Evolutionary conservation across 2,888 invertebrate genomes (phyloP).

Genomic region (Chydorus sphaericus): DNA sequence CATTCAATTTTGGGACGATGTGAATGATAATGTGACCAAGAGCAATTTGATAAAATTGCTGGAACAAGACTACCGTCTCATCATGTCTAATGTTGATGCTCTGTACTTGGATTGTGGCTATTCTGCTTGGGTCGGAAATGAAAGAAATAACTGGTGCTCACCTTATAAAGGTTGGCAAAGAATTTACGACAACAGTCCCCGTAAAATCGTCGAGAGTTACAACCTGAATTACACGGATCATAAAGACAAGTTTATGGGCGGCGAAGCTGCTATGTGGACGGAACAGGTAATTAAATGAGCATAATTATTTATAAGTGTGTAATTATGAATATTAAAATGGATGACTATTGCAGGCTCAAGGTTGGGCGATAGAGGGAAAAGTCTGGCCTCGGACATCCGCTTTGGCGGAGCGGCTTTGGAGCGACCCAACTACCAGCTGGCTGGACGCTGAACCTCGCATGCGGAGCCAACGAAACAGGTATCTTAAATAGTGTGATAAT

Average conservation of each 20-base stretch:
- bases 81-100: slow-evolving; percentile 14
- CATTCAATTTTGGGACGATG: slow-evolving; percentile 20
- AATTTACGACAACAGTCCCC: slow-evolving; percentile 14
- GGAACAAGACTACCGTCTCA: slow-evolving; percentile 9
- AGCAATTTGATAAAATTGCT: not conserved
- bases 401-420: slow-evolving; percentile 68
- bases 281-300: slow-evolving; percentile 60
- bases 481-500: not conserved
- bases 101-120: slow-evolving; percentile 15
- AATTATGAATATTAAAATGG: not conserved
- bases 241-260: slow-evolving; percentile 25
- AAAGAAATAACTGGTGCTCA: slow-evolving; percentile 14
- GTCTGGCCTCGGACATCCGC: slow-evolving; percentile 77
- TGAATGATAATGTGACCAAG: slow-evolving; percentile 10
- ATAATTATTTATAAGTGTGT: not conserved
- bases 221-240: not conserved
- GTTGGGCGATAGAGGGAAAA: slow-evolving; percentile 47
- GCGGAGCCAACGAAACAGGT: slow-evolving; percentile 53
- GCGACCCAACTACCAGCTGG: slow-evolving; percentile 51
- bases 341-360: slow-evolving; percentile 36
- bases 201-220: slow-evolving; percentile 4
- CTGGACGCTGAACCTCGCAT: slow-evolving; percentile 52
- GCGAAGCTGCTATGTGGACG: slow-evolving; percentile 72
- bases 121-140: slow-evolving; percentile 13
- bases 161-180: slow-evolving; percentile 14